Base-by-base conservation (phyloP, 2,113 vertebrate species). In the Hoplias malabaricus region DNA sequence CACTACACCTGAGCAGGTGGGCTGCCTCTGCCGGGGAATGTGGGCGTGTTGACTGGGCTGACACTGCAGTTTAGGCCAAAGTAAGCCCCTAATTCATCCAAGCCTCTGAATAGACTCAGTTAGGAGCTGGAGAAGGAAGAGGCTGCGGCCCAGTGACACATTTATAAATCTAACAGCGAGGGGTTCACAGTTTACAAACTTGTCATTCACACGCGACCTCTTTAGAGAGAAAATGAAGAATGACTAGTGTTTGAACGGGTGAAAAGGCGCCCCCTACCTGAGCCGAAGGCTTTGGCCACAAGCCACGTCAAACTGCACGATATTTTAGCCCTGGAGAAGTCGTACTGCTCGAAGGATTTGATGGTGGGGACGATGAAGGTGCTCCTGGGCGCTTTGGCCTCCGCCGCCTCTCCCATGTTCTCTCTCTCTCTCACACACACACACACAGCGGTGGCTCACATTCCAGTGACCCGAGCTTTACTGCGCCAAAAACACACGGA, bases 211-310 rank as follows among this genome's bases (percentile, higher is more conserved):
- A n/a, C n/a, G n/a, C n/a, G n/a, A n/a, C n/a, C n/a, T n/a, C n/a
- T n/a, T n/a, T n/a, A n/a, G n/a, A n/a, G n/a, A n/a, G n/a, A n/a
- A n/a, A n/a, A n/a, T n/a, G n/a, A n/a, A n/a, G n/a, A n/a, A n/a
- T n/a, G n/a, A n/a, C n/a, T 2, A 5, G 46, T n/a, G 16, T 43
- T 9, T 53, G 23, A 14, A 53, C 9, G 33, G 34, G 23, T 5
- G 14, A 10, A n/a, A 11, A 59, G 80, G 76, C 88, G 65, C 85
- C 90, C 88, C 96, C 90, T 94, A 99, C 98, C 98, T 91, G 98
- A 96, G 83, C 98, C 96, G 86, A 96, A 98, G 83, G 96, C 97
- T 88, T 99, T 99, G 92, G 96, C 97, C 87, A 98, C 95, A 84
- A 99, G 93, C 98, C 98, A 99, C 83, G 96, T 95, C 88, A 99